Conservation (phyloP, 2,113 vertebrate species). For the Leucosticte australis region DNA sequence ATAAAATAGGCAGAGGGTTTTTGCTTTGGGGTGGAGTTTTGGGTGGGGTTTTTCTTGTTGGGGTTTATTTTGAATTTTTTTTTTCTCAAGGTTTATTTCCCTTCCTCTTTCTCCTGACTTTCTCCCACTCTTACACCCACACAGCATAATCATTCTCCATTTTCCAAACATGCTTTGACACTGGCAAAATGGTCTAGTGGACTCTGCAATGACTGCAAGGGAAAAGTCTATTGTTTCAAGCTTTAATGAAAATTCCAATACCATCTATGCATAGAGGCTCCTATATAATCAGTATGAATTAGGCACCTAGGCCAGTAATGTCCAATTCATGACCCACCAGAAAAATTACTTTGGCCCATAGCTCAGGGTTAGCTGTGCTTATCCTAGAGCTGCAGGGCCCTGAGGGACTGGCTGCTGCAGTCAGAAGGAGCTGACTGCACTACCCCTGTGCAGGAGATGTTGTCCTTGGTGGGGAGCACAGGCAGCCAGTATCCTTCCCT, state of each 20-base stretch:
- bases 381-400: background rate
- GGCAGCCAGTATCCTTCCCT: background rate
- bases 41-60: rapidly evolving
- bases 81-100: background rate
- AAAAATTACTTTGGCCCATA: background rate
- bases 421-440: background rate
- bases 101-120: background rate
- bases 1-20: background rate
- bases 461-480: background rate
- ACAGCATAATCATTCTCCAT: background rate
- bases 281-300: background rate
- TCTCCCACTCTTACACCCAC: background rate
- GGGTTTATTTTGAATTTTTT: background rate
- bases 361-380: background rate
- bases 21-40: background rate
- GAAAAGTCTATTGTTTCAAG: background rate
- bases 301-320: background rate
- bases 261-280: background rate
- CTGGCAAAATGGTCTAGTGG: background rate
- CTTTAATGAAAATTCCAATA: background rate
- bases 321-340: background rate
- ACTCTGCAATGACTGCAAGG: background rate
- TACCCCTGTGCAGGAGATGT: background rate
- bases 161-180: background rate
- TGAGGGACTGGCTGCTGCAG: background rate